phyloP scores from a whole-genome alignment of 2,888 invertebrate species.

The Drosophila kambysellisi region DNA sequence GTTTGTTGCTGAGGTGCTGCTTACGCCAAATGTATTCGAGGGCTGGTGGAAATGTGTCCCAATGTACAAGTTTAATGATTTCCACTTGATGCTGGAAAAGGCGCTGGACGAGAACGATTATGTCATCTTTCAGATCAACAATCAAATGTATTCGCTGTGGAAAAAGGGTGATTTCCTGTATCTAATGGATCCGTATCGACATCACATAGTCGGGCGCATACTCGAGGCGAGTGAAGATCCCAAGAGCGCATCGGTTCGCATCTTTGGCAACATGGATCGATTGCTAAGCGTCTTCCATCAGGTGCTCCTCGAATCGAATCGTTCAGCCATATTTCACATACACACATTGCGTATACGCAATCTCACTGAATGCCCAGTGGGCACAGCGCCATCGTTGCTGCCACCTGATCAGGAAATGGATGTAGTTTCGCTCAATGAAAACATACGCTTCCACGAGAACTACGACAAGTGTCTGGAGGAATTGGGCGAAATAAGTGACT shows the following conservation, averaged over 20 bases:
- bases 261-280: conserved; percentile 79
- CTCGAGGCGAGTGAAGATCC: conserved; percentile 68
- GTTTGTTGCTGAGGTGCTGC: conserved; percentile 68
- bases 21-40: conserved; percentile 60
- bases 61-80: conserved; percentile 72
- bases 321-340: conserved; percentile 76
- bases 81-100: conserved; percentile 66
- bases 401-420: conserved; percentile 66
- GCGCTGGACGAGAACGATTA: conserved; percentile 68
- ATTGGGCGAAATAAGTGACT: conserved; percentile 76
- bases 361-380: conserved; percentile 65
- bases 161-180: conserved; percentile 79
- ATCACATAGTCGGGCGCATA: conserved; percentile 73
- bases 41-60: conserved; percentile 83
- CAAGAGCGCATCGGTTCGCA: conserved; percentile 76
- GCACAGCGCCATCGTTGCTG: conserved; percentile 64
- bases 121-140: conserved; percentile 81
- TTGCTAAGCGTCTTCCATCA: conserved; percentile 81
- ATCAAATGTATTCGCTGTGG: conserved; percentile 83
- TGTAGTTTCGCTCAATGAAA: conserved; percentile 76
- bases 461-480: conserved; percentile 74
- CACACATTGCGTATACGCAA: conserved; percentile 71
- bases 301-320: conserved; percentile 78
- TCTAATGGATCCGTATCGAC: conserved; percentile 83
- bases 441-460: conserved; percentile 76